Evolutionary conservation across 2,113 vertebrate genomes (phyloP).

Genomic region (Naja naja): DNA sequence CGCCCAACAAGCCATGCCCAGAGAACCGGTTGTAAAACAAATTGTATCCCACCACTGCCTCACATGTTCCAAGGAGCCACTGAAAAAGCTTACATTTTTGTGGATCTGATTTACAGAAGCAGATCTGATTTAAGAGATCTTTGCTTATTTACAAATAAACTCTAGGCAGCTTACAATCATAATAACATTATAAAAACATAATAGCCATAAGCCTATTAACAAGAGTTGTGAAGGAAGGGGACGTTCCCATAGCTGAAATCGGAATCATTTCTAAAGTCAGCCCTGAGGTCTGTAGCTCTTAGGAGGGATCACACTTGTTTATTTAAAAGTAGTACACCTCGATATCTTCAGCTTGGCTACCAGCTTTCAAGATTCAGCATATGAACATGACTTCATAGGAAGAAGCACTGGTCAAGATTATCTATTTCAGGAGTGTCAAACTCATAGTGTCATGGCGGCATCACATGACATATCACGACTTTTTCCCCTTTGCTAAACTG

Average conservation of each 20-base stretch:
- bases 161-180: background rate
- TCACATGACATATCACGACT: no score
- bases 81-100: background rate
- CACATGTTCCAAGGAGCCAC: background rate
- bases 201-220: no score
- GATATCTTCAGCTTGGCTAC: background rate
- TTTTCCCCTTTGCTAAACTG: no score
- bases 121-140: background rate
- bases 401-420: conserved; percentile 41
- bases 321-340: conserved; percentile 12
- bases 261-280: background rate
- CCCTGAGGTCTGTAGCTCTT: background rate
- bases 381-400: conserved; percentile 36
- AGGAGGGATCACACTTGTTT: background rate
- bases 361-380: conserved; percentile 28
- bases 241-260: background rate
- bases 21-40: no score
- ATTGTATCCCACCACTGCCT: no score
- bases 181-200: background rate
- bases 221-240: background rate
- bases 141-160: background rate
- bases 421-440: conserved; percentile 11
- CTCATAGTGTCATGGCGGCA: no score
- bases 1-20: no score
- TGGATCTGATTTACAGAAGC: background rate